Conservation (phyloP, 2,113 vertebrate species). For the Oncorhynchus masou region DNA sequence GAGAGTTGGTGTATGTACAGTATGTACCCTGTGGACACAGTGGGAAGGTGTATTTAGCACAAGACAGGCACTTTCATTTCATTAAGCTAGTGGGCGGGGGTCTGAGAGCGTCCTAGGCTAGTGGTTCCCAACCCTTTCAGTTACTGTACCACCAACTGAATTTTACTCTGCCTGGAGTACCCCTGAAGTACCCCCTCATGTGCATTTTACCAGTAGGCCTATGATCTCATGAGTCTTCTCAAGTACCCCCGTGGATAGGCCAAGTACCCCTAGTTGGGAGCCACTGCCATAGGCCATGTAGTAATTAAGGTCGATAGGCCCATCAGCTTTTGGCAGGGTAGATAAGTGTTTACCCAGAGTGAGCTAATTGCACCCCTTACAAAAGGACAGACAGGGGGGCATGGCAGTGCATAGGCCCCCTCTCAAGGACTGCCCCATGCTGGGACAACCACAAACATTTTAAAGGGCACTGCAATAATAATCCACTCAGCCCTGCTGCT, state of each 20-base stretch:
- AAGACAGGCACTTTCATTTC: conserved; percentile 66
- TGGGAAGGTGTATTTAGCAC: conserved; percentile 37
- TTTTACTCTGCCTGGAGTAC: too few relatives aligned
- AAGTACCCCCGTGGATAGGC: too few relatives aligned
- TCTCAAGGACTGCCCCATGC: conserved; percentile 39
- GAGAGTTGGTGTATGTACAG: conserved; percentile 38
- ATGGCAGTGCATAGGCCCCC: conserved; percentile 54
- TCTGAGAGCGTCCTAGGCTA: conserved; percentile 43
- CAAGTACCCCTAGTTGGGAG: too few relatives aligned
- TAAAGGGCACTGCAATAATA: conserved; percentile 55
- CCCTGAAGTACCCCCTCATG: too few relatives aligned
- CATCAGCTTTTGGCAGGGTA: conserved; percentile 65
- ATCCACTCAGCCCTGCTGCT: conserved; percentile 59
- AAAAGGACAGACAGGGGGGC: conserved; percentile 53
- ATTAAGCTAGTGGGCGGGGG: conserved; percentile 46
- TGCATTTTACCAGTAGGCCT: too few relatives aligned
- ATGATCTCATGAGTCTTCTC: too few relatives aligned
- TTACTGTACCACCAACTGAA: too few relatives aligned
- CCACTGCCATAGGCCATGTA: conserved; percentile 37
- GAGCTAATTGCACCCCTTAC: conserved; percentile 69
- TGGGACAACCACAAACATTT: conserved; percentile 26
- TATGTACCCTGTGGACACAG: conserved; percentile 37
- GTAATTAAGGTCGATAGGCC: conserved; percentile 74
- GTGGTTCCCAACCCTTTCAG: conserved; percentile 40
- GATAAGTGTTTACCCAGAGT: conserved; percentile 72